Evolutionary conservation across 2,888 invertebrate genomes (phyloP), one percentile per base, ranked within the genome.

Genomic region (Diaphora mendica): DNA sequence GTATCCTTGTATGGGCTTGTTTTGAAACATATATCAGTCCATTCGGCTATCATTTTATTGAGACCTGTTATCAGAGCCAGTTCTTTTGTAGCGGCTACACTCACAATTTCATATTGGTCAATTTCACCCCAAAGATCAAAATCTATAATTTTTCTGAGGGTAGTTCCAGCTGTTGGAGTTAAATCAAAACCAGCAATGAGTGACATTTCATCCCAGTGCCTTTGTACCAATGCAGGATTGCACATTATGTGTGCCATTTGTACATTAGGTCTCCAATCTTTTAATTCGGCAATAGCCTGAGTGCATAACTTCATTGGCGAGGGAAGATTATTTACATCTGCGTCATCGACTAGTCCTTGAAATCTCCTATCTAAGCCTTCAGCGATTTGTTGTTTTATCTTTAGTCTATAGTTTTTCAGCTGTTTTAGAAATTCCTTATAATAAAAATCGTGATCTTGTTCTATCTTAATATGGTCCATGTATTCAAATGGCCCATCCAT

Each of bases 401-500:
- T 97, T 70, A 96, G 96, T 82, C 97, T 97, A 87, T 97, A 98
- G 71, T 96, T 96, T 91, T 99, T 99, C 80, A 98, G 97, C 23
- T 97, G 96, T 91, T 97, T 98, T 77, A 97, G 94, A 83, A 99
- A 97, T 82, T 98, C 98, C 83, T 98, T 97, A 71, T 97, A 97
- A 86, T 97, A 98, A 85, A 97, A 97, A 69, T 98, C 98, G 1
- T 98, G 97, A 79, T 97, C 97, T 73, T 94, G 95, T 90, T 99
- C 99, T 72, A 99, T 98, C 82, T 96, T 95, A 73, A 96, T 96
- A 13, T 97, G 97, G 85, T 98, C 97, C 79, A 99, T 95, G 88
- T 98, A 98, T 89, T 98, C 97, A 92, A 99, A 99, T 2, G 98
- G 97, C 0, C 99, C 99, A 90, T 99, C 98, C 96, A 98, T 97